A percentile compares a stretch with the other conserved stretches of the same genome.
phyloP scores from a whole-genome alignment of 1,140 invertebrate genomes.

The Lasioglossum baleicum region DNA sequence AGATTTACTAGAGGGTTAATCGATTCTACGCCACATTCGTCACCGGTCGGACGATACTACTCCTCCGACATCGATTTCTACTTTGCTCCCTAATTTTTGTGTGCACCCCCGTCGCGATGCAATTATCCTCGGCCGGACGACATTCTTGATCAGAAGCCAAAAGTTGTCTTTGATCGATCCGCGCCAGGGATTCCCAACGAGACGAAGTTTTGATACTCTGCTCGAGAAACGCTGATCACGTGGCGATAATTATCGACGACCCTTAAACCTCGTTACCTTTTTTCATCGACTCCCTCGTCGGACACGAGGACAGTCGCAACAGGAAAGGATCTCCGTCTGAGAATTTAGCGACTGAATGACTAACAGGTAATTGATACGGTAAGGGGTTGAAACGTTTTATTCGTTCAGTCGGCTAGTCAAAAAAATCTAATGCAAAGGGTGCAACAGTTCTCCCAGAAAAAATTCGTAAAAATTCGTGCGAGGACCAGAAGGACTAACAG shows the following conservation, averaged over 20 bases:
- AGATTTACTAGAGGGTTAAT: neutral
- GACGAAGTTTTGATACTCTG: neutral
- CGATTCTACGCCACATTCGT: neutral
- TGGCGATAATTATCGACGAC: neutral
- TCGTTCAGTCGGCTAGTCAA: no score
- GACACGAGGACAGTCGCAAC: no score
- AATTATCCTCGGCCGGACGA: neutral
- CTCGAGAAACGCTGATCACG: neutral
- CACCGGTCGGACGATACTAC: neutral
- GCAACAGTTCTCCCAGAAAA: no score
- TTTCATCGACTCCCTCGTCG: no score
- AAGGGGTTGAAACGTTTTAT: no score
- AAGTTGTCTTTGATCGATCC: slow-evolving; percentile 5
- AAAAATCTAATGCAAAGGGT: no score
- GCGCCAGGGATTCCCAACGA: neutral
- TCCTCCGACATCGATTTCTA: neutral
- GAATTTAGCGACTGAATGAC: no score
- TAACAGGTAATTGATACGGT: no score
- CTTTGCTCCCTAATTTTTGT: neutral
- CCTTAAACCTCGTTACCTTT: neutral
- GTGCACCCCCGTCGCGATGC: neutral
- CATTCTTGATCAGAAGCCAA: slow-evolving; percentile 1
- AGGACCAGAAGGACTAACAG: no score
- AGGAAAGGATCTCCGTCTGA: no score
- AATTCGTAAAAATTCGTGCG: no score